Base-by-base conservation (phyloP, 2,113 vertebrate species). In the Heterocephalus glaber region DNA sequence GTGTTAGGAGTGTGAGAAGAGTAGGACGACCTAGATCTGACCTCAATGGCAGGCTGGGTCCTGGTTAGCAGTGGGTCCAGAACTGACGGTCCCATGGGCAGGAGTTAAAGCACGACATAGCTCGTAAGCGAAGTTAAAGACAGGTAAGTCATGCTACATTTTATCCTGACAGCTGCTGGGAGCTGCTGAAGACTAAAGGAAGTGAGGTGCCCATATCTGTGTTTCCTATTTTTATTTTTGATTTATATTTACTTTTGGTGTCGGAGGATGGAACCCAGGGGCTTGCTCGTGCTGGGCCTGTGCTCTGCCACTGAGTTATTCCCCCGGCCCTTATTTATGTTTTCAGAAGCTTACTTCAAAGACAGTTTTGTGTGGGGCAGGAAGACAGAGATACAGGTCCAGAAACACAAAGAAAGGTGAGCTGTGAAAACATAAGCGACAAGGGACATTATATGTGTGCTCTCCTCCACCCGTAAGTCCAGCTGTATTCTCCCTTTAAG, bases 391-490 rank as follows among this genome's bases (percentile, higher is more conserved):
- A 41, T 2, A 3, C 13, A 30, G 16, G 79, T 84, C 66, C 85
- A 72, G 49, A 90, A 68, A 63, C 35, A 81, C 8, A 41, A 93
- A 94, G 74, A 63, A 77, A 89, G 28, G 11, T 4, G 5, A 47
- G 19, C 44, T 47, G 49, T 24, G 65, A 54, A 13, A 20, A 97
- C 35, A 49, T 0, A 74, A 41, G 2, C 38, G 76, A 35, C 35
- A 2, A 1, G 85, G 44, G 44, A 49, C 3, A 0, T 28, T 28
- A 14, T 1, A 4, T 5, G n/a, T 6, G 28, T 3, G 19, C 20
- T 63, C 11, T 86, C 33, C 72, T 86, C 20, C 3, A 26, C 58
- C 35, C 35, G 68, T 44, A 80, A 91, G 49, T 24, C 49, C 58
- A 41, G 86, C 70, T 22, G 16, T 58, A 47, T 26, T 70, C 61